Evolutionary conservation across 2,888 invertebrate genomes (phyloP).

Genomic region (Biston betularia): DNA sequence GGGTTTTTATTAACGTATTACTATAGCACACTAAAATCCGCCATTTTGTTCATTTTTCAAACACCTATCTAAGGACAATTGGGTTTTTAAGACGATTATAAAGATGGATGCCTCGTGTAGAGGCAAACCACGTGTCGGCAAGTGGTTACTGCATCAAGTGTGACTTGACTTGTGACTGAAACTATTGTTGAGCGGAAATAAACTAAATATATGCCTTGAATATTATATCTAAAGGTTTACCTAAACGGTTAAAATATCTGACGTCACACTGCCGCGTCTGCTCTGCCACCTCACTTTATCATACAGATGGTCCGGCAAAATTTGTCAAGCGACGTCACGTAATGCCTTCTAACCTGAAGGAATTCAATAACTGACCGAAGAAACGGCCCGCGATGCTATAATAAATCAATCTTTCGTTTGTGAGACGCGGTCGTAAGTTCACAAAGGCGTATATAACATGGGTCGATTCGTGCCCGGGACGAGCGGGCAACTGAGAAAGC

Average conservation of each 20-base stretch:
- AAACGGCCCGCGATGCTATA: slow-evolving; percentile 24
- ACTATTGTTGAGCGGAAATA: too few species aligned
- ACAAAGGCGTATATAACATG: slow-evolving; percentile 45
- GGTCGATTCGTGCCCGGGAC: slow-evolving; percentile 26
- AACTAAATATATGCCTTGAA: too few species aligned
- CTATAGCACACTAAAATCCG: too few species aligned
- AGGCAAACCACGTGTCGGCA: too few species aligned
- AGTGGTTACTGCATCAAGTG: too few species aligned
- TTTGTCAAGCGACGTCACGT: slow-evolving; percentile 23
- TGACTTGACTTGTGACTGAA: too few species aligned
- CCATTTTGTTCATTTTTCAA: too few species aligned
- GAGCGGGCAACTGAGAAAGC: slow-evolving; percentile 34
- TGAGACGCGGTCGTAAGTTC: slow-evolving; percentile 33
- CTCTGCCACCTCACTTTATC: not conserved
- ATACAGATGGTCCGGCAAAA: slow-evolving; percentile 12
- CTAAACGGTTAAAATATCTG: not conserved
- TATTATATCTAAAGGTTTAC: too few species aligned
- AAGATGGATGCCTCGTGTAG: too few species aligned
- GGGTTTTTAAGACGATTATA: too few species aligned
- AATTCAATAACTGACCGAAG: slow-evolving; percentile 40
- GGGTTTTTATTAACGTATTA: too few species aligned
- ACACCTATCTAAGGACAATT: too few species aligned
- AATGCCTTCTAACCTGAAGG: slow-evolving; percentile 31
- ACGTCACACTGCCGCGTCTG: not conserved
- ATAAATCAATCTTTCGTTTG: slow-evolving; percentile 45